Evolutionary conservation across 1,140 invertebrate species (phyloP), one percentile per base, ranked within the genome.

Genomic region (Drosophila simulans): DNA sequence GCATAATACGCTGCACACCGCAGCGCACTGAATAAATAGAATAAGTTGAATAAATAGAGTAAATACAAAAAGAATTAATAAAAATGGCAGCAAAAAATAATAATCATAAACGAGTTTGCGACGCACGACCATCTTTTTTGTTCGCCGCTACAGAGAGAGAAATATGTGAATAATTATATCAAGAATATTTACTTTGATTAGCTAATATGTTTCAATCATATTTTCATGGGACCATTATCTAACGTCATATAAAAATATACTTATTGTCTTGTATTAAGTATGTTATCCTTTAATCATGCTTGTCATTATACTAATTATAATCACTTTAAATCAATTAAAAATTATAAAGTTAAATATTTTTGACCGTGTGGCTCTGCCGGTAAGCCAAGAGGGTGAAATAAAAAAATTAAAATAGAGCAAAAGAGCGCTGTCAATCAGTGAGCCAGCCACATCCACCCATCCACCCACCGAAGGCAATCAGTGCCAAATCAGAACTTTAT

Each of bases 401-500:
- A 66, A 42, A 51, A 58, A 56, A 34, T 34, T 35, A 34, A 42
- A 58, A 56, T 22, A 20, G 43, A 39, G 31, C 15, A 37, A 46
- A 45, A 35, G 39, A 37, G 31, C 11, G 49, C 35, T 31, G 40
- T 46, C 49, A 73, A 53, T 55, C 58, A 43, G 42, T 49, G 39
- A 42, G 37, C 57, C 46, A 13, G 27, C 56, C 39, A 45, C 39
- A 42, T n/a, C n/a, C 40, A 42, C n/a, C 7, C n/a, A 42, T 40
- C 53, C 74, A 43, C 45, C 39, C 52, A 59, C 35, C 48, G 64
- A 75, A 83, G 85, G 84, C 84, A 88, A 88, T 88, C 84, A 88
- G 84, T 83, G 84, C 76, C 86, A 90, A 90, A 90, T 90, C 81
- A 83, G 81, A 90, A 90, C 74, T 90, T 90, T 90, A 90, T 90